Evolutionary conservation across 2,797 vertebrate genomes (phyloP), one percentile per base, ranked within the genome.

Genomic region (Hydrolagus colliei): DNA sequence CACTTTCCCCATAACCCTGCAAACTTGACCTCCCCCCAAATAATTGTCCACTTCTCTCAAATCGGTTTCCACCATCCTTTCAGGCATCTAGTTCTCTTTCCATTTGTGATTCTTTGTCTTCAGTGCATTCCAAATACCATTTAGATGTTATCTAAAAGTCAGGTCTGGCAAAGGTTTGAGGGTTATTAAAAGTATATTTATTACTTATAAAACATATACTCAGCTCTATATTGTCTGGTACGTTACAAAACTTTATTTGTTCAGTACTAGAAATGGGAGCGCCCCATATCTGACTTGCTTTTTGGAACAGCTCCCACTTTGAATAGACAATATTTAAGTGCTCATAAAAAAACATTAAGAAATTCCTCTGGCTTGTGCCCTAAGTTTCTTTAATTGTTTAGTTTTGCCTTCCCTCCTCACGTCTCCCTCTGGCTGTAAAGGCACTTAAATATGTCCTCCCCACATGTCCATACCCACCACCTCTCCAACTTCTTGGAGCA

Each of bases 211-310:
- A 52, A 52, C 41, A 68, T 6, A 68, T 16, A 5, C 22, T 80
- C 18, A 35, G 32, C 16, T 41, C n/a, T n/a, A 84, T 84, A 35
- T 71, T 71, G 65, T 71, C 27, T 52, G 11, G 27, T 11, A 12
- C 52, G 62, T 68, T 71, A 35, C 32, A 84, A 67, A 68, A 65
- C 68, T 41, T 68, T 82, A 65, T 82, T 82, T 82, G 8, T 68
- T 67, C 79, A 67, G 79, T 41, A 12, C 65, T 52, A 67, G 63
- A 41, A 41, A 18, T 68, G 12, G 79, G 65, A 68, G 79, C 20
- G 65, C 18, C 65, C 27, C 65, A 71, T 32, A 84, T 67, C 16
- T 71, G 27, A 35, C 27, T 68, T 52, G 18, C 71, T 84, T 68
- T 20, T 67, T 18, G 32, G 79, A 20, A 41, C 0, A 18, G 32